These are phyloP conservation scores for Crocallis elinguaria DNA, from an alignment of 2,888 invertebrate species.

Conservation along the genomic window DNA sequence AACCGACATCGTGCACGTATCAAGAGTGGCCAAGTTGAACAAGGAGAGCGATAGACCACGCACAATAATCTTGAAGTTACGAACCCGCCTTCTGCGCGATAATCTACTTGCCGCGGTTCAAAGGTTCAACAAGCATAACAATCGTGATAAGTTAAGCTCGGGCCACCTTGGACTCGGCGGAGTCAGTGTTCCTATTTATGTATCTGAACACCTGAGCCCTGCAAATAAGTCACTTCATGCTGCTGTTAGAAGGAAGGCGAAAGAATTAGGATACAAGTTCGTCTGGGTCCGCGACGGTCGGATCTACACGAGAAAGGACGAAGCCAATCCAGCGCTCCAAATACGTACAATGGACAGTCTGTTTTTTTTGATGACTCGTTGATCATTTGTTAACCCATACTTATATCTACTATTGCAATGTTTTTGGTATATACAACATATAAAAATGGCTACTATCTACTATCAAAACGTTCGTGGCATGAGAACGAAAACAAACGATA, in stretches of 20 bases:
- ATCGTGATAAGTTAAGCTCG: not conserved
- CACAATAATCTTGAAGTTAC: not conserved
- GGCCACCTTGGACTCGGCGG: constrained; percentile 3
- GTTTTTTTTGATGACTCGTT: not conserved
- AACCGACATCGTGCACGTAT: not conserved
- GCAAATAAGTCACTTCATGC: constrained; percentile 6
- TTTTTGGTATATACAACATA: not conserved
- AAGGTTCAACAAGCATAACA: not conserved
- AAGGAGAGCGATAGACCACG: constrained; percentile 4
- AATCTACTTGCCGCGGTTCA: constrained; percentile 3
- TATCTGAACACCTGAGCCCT: constrained; percentile 5
- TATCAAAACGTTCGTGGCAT: constrained; percentile 1
- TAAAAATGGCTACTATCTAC: not conserved
- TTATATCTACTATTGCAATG: not conserved
- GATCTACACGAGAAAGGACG: constrained; percentile 3
- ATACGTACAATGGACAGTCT: not conserved
- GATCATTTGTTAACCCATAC: not conserved
- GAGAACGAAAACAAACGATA: constrained; percentile 1
- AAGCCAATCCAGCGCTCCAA: not conserved
- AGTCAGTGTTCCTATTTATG: not conserved
- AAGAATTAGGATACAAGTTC: not conserved
- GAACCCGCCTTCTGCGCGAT: not conserved
- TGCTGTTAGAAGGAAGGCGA: not conserved
- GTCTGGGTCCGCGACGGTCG: not conserved
- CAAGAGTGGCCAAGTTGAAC: constrained; percentile 3